Evolutionary conservation across 1,140 invertebrate genomes (phyloP), one percentile per base, ranked within the genome.

Genomic region (Calephelis virginiensis): DNA sequence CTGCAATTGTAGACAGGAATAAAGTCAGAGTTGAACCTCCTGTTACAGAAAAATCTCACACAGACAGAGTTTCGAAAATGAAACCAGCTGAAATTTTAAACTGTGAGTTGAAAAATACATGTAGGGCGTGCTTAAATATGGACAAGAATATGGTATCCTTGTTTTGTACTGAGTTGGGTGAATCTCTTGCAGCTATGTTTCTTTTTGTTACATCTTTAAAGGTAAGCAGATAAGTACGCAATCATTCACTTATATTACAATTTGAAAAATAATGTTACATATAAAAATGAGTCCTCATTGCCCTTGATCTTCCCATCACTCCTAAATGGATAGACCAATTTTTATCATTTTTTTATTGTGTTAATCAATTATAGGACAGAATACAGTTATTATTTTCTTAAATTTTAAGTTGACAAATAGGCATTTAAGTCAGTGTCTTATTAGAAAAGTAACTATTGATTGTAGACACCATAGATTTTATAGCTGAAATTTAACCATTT

Each of bases 71-170:
- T 48, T 43, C 38, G 28, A 61, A 65, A 56, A 11, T 13, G 12
- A 68, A 59, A 28, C 12, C 48, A 11, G 43, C 40, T 43, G 40
- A 5, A 43, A 5, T 28, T 28, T 28, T 28, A 28, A 28, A 28
- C 28, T 43, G 7, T 43, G 62, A n/a, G 14, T 50, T 63, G 6
- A 66, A 77, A 14, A 73, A 74, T 60, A 17, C 84, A 28, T 87
- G 85, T 59, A 75, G 82, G 59, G 76, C 83, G 64, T 87, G 85
- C 68, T 69, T 87, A 45, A 61, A 56, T 11, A 59, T 64, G 10
- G 66, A 76, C 7, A 69, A 66, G 49, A 63, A 67, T 12, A 69
- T 81, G 67, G 56, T 80, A 68, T 73, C 82, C 1, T 56, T 82
- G 60, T 61, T 73, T 48, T 47, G 72, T 64, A 48, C 17, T 8